phyloP scores from a whole-genome alignment of 2,797 vertebrate species.

The Mergus octosetaceus region DNA sequence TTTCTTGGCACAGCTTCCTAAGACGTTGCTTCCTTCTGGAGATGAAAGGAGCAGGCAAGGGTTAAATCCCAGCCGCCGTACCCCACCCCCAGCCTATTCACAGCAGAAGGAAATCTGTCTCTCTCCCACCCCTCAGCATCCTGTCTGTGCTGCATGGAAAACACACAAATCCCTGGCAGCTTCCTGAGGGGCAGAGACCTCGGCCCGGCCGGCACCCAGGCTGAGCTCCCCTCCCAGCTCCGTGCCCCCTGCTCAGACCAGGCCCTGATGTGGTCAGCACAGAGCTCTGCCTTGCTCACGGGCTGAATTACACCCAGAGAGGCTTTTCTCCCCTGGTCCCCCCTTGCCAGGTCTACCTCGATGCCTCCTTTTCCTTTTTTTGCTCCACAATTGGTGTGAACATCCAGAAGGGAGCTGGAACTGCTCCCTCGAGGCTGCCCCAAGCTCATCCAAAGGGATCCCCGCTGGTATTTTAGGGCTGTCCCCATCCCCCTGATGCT shows the following conservation, averaged over 20 bases:
- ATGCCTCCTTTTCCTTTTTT: neutral
- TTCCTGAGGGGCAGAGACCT: constrained; percentile 60
- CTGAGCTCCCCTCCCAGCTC: neutral
- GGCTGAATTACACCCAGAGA: neutral
- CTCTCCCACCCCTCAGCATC: constrained; percentile 67
- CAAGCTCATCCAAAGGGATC: neutral
- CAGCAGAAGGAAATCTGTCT: constrained; percentile 63
- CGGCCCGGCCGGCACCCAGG: neutral
- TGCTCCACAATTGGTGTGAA: neutral
- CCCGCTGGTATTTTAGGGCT: neutral
- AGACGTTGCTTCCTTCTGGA: neutral
- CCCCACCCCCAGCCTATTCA: constrained; percentile 44
- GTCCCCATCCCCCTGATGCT: neutral
- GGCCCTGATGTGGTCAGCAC: neutral
- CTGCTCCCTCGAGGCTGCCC: neutral
- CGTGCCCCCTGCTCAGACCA: neutral
- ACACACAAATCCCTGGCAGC: constrained; percentile 29
- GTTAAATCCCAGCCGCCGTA: neutral
- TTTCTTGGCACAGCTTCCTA: neutral
- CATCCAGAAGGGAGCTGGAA: neutral
- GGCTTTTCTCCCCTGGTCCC: neutral
- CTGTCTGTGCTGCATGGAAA: constrained; percentile 59
- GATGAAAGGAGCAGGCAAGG: constrained; percentile 21
- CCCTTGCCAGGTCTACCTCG: neutral
- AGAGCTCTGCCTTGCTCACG: neutral